Conservation (phyloP, 2,888 invertebrate genomes). For the Phalera bucephala region DNA sequence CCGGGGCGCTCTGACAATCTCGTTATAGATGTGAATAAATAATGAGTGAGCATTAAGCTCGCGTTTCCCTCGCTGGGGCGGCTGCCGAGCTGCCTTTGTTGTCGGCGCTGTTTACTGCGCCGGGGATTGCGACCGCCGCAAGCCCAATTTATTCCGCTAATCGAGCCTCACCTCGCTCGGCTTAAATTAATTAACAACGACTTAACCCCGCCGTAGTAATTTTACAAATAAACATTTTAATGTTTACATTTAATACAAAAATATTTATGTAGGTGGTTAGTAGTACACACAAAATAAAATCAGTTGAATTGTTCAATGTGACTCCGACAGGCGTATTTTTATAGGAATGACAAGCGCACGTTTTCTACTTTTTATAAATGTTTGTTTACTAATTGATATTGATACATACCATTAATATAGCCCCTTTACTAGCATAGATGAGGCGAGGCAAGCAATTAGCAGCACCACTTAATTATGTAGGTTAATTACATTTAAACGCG, state of each 20-base stretch:
- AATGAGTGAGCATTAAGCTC: constrained; percentile 76
- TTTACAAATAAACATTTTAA: too few relatives aligned
- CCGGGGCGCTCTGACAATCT: constrained; percentile 74
- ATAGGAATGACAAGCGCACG: too few relatives aligned
- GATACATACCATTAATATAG: too few relatives aligned
- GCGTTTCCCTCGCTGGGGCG: constrained; percentile 51
- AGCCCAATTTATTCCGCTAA: constrained; percentile 78
- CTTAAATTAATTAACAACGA: constrained; percentile 75
- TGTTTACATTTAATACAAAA: too few relatives aligned
- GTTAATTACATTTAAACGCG: constrained; percentile 47
- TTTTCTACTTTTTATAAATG: too few relatives aligned
- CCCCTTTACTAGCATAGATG: constrained; percentile 14
- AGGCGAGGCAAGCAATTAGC: constrained; percentile 41
- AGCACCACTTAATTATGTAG: constrained; percentile 41
- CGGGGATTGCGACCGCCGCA: constrained; percentile 66
- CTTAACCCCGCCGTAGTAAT: constrained; percentile 54
- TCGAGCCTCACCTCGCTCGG: constrained; percentile 68
- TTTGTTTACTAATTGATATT: too few relatives aligned
- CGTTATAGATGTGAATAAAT: constrained; percentile 81
- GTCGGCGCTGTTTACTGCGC: constrained; percentile 70
- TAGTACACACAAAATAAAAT: too few relatives aligned
- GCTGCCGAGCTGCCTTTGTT: constrained; percentile 69
- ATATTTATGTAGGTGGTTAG: too few relatives aligned
- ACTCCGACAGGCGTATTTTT: too few relatives aligned
- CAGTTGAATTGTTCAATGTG: too few relatives aligned